Evolutionary conservation across 2,888 invertebrate species (phyloP).

Genomic region (Polydrusus cervinus): DNA sequence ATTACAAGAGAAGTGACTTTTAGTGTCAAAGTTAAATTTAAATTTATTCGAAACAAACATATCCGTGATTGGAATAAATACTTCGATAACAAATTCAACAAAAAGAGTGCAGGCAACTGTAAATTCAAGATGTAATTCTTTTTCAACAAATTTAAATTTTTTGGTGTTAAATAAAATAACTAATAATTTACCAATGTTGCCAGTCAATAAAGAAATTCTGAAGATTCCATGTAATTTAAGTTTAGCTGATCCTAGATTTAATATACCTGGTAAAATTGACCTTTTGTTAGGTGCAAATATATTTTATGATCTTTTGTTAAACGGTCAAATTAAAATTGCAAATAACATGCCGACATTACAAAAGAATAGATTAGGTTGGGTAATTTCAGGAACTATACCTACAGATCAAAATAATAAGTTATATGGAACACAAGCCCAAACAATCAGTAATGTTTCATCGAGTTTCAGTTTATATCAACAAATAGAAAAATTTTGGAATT

Average conservation of each 20-base stretch:
- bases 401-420: not conserved
- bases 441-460: conserved; percentile 26
- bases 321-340: conserved; percentile 16
- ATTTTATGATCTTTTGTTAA: conserved; percentile 34
- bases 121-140: conserved; percentile 3
- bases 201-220: conserved; percentile 6
- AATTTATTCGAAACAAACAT: not conserved
- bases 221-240: conserved; percentile 4
- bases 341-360: conserved; percentile 29
- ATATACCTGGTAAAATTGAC: conserved; percentile 39
- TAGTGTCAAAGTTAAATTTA: conserved; percentile 13
- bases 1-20: conserved; percentile 13
- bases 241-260: conserved; percentile 16
- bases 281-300: conserved; percentile 48
- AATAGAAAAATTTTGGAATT: conserved; percentile 36
- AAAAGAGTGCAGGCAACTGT: not conserved
- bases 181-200: conserved; percentile 9
- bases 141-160: conserved; percentile 6
- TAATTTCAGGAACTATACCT: conserved; percentile 13
- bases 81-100: not conserved
- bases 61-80: conserved; percentile 17
- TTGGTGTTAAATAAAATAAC: conserved; percentile 15
- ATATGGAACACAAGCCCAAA: not conserved
- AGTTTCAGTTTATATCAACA: conserved; percentile 9
- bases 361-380: conserved; percentile 39